Conservation (phyloP, 2,113 vertebrate species). For the Coptodon bakossiorum region DNA sequence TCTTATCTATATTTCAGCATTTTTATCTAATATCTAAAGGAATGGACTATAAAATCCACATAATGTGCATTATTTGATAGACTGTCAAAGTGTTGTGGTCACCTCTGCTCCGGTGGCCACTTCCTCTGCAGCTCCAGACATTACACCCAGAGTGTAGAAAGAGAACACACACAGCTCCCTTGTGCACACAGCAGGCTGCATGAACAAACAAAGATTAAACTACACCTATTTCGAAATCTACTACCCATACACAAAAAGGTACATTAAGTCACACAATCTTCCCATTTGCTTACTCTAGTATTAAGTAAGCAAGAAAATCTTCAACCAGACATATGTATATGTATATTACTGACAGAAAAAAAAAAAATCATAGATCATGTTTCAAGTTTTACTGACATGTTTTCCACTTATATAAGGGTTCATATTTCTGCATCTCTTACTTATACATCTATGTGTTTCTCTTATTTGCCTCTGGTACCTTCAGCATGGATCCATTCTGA, state of each 20-base stretch:
- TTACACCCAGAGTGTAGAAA: conserved; percentile 97
- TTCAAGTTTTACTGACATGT: background rate
- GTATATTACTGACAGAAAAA: background rate
- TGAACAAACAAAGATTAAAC: background rate
- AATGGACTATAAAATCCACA: background rate
- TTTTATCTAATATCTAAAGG: background rate
- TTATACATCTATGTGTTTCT: background rate
- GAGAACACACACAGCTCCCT: conserved; percentile 97
- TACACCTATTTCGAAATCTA: background rate
- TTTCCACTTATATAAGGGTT: background rate
- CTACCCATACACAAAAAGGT: background rate
- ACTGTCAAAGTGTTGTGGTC: background rate
- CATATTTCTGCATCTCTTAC: background rate
- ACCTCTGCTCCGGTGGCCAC: conserved; percentile 98
- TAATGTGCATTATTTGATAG: background rate
- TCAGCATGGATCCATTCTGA: conserved; percentile 99
- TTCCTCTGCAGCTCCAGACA: conserved; percentile 96
- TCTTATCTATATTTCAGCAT: rapidly evolving
- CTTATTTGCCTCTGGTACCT: conserved; percentile 72
- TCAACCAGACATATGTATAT: background rate
- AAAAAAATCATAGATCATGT: background rate
- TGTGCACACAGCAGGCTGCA: conserved; percentile 93
- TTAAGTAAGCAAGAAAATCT: background rate
- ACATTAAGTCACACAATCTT: background rate
- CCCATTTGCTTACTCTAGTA: background rate